Percentiles rank a stretch among this genome's conserved stretches.
phyloP scores from a whole-genome alignment of 92 coral and sea anemone genomes.

The Paragorgia papillata region DNA sequence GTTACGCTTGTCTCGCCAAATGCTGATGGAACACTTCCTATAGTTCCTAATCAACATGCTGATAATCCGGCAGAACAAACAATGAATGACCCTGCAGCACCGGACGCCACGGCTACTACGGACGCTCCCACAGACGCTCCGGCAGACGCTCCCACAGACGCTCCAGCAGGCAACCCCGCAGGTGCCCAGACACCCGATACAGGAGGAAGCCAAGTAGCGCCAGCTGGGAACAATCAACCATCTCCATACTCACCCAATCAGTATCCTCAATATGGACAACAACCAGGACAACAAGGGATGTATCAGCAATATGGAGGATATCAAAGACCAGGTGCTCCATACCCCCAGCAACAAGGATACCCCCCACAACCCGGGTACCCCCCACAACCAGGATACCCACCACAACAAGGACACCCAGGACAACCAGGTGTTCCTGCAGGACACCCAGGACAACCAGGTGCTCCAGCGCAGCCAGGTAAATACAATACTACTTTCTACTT shows the following conservation, averaged over 20 bases:
- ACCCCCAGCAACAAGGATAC: background rate
- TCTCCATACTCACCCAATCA: background rate
- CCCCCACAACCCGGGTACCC: conserved; percentile 12
- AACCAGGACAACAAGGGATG: conserved; percentile 4
- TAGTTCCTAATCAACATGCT: background rate
- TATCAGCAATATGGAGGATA: conserved; percentile 14
- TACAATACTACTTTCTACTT: too few species aligned
- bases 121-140: background rate
- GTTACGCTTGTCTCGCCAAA: background rate
- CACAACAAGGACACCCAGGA: background rate
- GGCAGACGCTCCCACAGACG: background rate
- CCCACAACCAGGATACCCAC: conserved; percentile 10
- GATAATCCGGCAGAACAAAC: background rate
- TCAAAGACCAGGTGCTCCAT: conserved; percentile 5
- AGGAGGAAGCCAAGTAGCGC: too few species aligned
- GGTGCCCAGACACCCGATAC: background rate
- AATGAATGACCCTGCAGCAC: too few species aligned
- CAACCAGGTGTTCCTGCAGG: conserved; percentile 7
- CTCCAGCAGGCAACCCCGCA: background rate
- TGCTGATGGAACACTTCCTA: background rate
- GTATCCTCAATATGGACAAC: conserved; percentile 9
- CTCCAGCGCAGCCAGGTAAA: background rate
- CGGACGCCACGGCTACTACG: conserved; percentile 1
- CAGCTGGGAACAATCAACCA: background rate
- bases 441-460: conserved; percentile 3